These are phyloP conservation scores for Selene dorsalis DNA, from an alignment of 2,797 vertebrate species.

Conservation along the genomic window DNA sequence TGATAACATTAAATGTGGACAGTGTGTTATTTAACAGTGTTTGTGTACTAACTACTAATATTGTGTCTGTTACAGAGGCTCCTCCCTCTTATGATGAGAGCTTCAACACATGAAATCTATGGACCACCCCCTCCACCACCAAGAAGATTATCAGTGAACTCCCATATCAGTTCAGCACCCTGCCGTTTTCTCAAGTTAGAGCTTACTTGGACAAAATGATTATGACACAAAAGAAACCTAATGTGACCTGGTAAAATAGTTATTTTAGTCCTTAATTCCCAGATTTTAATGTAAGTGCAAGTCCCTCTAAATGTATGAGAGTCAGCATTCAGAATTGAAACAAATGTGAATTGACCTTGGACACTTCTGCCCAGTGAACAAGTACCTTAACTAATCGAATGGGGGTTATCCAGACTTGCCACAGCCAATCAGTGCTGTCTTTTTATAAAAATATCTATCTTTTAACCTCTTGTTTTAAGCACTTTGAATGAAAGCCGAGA, in stretches of 20 bases:
- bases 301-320: background rate
- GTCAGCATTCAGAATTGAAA: slow-evolving; percentile 22
- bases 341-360: slow-evolving; percentile 1
- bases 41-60: slow-evolving; percentile 13
- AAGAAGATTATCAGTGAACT: background rate
- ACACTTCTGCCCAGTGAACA: slow-evolving; percentile 8
- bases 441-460: background rate
- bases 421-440: background rate
- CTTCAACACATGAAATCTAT: slow-evolving; percentile 81
- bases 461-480: slow-evolving; percentile 23
- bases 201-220: background rate
- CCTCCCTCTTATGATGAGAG: slow-evolving; percentile 94
- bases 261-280: background rate
- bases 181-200: background rate
- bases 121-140: background rate
- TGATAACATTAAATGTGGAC: background rate
- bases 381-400: background rate
- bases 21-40: background rate
- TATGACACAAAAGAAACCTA: background rate
- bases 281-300: background rate
- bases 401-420: background rate
- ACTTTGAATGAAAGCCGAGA: slow-evolving; percentile 35
- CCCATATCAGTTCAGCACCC: background rate
- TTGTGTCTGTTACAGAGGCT: slow-evolving; percentile 83
- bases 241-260: background rate